These are phyloP conservation scores for Onthophagus sagittarius DNA, from an alignment of 2,888 invertebrate genomes.

Conservation along the genomic window DNA sequence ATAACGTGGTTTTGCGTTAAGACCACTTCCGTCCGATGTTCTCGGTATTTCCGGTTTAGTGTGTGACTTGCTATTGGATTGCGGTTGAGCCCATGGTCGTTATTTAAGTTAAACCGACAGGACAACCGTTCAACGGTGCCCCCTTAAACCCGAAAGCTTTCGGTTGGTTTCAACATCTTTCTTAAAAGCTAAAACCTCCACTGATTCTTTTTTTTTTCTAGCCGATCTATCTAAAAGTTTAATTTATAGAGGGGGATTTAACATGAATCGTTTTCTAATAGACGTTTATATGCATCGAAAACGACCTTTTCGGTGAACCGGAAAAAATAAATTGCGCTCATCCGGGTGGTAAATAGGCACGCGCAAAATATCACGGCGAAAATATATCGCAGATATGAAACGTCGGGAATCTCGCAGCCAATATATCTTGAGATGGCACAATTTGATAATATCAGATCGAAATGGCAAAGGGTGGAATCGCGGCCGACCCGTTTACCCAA, in stretches of 20 bases:
- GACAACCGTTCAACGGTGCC: not conserved
- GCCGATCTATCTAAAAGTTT: no score
- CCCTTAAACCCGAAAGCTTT: not conserved
- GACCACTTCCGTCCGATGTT: not conserved
- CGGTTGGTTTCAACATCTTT: not conserved
- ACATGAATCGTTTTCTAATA: not conserved
- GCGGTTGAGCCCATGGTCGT: not conserved
- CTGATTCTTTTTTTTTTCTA: not conserved
- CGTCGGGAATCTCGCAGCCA: not conserved
- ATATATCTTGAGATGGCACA: not conserved
- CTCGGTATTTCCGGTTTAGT: not conserved
- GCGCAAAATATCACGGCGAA: not conserved
- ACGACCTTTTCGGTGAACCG: not conserved
- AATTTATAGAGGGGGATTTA: not conserved
- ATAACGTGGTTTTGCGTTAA: not conserved
- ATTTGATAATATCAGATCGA: not conserved
- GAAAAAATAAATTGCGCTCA: not conserved
- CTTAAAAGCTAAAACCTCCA: not conserved
- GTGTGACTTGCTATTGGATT: not conserved
- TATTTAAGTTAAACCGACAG: not conserved
- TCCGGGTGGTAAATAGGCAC: not conserved
- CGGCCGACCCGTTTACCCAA: not conserved
- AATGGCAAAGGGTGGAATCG: not conserved
- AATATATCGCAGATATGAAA: not conserved
- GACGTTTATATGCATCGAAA: not conserved